These are phyloP conservation scores for Coracias cyanogaster DNA, from an alignment of 2,797 vertebrate genomes.

Conservation along the genomic window DNA sequence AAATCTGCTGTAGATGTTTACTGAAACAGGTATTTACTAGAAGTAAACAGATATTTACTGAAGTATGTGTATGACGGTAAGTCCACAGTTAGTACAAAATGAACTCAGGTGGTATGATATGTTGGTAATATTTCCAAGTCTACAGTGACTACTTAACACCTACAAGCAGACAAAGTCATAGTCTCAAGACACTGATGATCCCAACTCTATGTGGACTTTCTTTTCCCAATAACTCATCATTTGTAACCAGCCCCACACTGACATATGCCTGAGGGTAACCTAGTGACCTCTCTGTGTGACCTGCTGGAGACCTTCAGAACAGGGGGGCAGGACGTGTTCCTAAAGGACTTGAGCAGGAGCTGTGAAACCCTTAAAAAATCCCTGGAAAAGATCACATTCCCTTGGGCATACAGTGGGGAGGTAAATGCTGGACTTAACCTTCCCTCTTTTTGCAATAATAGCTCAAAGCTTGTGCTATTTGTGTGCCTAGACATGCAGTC, in stretches of 20 bases:
- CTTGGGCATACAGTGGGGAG: neutral
- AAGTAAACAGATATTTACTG: neutral
- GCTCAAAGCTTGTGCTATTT: neutral
- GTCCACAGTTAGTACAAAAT: neutral
- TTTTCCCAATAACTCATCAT: neutral
- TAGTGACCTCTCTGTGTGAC: neutral
- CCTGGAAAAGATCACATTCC: rapidly evolving
- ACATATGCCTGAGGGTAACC: rapidly evolving
- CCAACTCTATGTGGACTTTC: neutral
- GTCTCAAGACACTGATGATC: neutral
- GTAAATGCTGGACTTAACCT: neutral
- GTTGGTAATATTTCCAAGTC: neutral
- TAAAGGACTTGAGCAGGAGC: neutral
- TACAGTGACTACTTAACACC: neutral
- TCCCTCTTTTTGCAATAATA: neutral
- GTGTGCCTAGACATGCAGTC: neutral
- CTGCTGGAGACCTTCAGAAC: neutral
- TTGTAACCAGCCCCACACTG: neutral
- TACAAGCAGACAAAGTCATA: neutral
- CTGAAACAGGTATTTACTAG: neutral
- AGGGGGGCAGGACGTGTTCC: rapidly evolving
- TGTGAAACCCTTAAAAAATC: neutral
- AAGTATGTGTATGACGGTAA: neutral
- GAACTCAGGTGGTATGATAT: neutral
- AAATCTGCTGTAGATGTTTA: neutral